A percentile compares a stretch with the other conserved stretches of the same genome.
phyloP scores from a whole-genome alignment of 2,888 invertebrate species.

The Melanostoma scalare region DNA sequence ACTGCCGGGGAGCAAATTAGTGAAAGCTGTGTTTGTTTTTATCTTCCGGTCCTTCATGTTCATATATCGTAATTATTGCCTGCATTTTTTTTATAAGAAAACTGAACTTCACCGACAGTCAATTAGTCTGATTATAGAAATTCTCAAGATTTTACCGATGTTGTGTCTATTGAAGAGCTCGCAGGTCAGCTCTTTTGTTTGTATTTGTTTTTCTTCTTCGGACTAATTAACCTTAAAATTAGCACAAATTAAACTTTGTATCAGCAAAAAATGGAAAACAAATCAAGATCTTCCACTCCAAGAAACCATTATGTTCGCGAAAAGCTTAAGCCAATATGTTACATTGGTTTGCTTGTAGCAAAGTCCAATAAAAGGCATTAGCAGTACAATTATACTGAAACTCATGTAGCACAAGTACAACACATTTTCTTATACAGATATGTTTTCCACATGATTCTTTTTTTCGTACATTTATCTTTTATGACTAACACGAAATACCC shows the following conservation, averaged over 20 bases:
- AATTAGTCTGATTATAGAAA: too few relatives aligned
- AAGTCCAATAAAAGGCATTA: slow-evolving; percentile 65
- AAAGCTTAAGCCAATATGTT: slow-evolving; percentile 24
- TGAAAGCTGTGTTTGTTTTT: too few relatives aligned
- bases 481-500: slow-evolving; percentile 64
- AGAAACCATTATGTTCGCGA: too few relatives aligned
- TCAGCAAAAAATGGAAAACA: slow-evolving; percentile 28
- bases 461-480: slow-evolving; percentile 53
- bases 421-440: slow-evolving; percentile 9
- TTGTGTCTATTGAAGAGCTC: slow-evolving; percentile 6
- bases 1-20: too few relatives aligned
- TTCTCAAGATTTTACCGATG: too few relatives aligned
- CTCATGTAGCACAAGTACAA: slow-evolving; percentile 30
- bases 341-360: slow-evolving; percentile 56
- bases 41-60: too few relatives aligned
- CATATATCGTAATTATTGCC: too few relatives aligned
- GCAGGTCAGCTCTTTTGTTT: slow-evolving; percentile 41
- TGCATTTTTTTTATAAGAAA: too few relatives aligned
- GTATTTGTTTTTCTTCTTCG: not conserved
- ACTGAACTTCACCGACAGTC: too few relatives aligned
- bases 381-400: slow-evolving; percentile 43
- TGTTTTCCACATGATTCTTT: slow-evolving; percentile 44
- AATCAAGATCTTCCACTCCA: slow-evolving; percentile 1
- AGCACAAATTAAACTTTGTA: not conserved
- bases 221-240: not conserved